A percentile compares a stretch with the other conserved stretches of the same genome.
Evolutionary conservation across 64 coral and sea anemone species (phyloP).

Genomic region (Montipora capricornis): DNA sequence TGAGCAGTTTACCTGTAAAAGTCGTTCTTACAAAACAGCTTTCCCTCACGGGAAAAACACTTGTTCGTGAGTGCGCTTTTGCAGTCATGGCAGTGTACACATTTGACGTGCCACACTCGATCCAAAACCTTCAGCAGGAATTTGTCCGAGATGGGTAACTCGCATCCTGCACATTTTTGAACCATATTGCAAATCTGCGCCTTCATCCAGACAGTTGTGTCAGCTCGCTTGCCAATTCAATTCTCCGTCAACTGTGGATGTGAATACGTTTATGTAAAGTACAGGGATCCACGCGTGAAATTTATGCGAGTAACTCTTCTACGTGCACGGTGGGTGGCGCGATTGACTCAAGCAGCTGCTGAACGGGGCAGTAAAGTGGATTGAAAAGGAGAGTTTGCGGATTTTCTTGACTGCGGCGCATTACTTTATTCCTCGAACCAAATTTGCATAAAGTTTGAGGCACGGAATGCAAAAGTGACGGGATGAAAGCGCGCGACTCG

Average conservation of each 20-base stretch:
- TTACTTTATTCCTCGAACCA: conserved; percentile 63
- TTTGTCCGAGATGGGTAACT: conserved; percentile 97
- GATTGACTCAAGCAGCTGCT: conserved; percentile 64
- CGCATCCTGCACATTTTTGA: conserved; percentile 94
- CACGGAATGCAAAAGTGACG: conserved; percentile 54
- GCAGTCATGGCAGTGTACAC: conserved; percentile 94
- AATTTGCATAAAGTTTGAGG: conserved; percentile 73
- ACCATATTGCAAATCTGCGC: conserved; percentile 74
- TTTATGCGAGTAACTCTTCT: conserved; percentile 89
- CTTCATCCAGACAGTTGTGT: conserved; percentile 11
- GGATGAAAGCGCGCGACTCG: conserved; percentile 43
- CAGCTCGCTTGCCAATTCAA: neutral
- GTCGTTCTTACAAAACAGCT: conserved; percentile 95
- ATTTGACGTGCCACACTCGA: conserved; percentile 95
- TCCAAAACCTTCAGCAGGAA: conserved; percentile 99
- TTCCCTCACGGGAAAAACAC: conserved; percentile 97
- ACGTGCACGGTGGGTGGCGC: conserved; percentile 79
- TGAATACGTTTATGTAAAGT: conserved; percentile 80
- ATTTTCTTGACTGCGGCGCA: conserved; percentile 69
- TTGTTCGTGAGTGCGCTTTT: conserved; percentile 91
- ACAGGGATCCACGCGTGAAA: conserved; percentile 80
- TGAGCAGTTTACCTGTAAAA: conserved; percentile 94
- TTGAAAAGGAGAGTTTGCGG: conserved; percentile 26
- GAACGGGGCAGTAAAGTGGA: conserved; percentile 68
- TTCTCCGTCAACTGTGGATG: neutral